phyloP scores from a whole-genome alignment of 2,113 vertebrate species.

The Elgaria multicarinata region DNA sequence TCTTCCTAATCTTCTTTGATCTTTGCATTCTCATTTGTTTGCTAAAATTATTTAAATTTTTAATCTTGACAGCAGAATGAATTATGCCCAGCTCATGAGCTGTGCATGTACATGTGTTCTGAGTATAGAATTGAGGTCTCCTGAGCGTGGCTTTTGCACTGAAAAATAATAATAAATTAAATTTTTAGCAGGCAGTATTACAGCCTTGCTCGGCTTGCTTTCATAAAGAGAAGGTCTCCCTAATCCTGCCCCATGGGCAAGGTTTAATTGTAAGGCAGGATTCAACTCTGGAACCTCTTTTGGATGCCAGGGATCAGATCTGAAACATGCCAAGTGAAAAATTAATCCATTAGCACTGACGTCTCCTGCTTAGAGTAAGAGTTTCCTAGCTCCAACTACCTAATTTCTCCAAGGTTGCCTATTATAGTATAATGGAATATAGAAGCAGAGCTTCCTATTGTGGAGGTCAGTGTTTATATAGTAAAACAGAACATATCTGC shows the following conservation, averaged over 20 bases:
- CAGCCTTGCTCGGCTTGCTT: neutral
- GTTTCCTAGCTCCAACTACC: neutral
- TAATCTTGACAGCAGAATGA: neutral
- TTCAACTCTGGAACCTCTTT: neutral
- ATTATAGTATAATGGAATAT: neutral
- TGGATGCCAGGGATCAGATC: slow-evolving; percentile 1
- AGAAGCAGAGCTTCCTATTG: neutral
- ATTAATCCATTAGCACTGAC: neutral
- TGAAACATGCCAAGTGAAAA: neutral
- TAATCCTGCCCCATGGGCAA: slow-evolving; percentile 17
- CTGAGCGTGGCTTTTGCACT: neutral
- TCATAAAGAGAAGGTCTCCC: slow-evolving; percentile 2
- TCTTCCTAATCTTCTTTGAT: neutral
- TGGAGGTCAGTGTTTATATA: neutral
- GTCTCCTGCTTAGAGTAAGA: neutral
- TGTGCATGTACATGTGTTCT: neutral
- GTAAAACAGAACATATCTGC: neutral
- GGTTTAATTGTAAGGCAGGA: slow-evolving; percentile 7
- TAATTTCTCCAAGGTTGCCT: neutral
- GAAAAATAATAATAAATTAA: neutral
- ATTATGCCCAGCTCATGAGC: neutral
- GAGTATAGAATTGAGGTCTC: neutral
- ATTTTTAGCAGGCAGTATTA: neutral
- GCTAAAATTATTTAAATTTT: neutral
- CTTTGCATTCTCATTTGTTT: neutral